phyloP scores from a whole-genome alignment of 2,888 invertebrate species.

The Lithophane semibrunnea region DNA sequence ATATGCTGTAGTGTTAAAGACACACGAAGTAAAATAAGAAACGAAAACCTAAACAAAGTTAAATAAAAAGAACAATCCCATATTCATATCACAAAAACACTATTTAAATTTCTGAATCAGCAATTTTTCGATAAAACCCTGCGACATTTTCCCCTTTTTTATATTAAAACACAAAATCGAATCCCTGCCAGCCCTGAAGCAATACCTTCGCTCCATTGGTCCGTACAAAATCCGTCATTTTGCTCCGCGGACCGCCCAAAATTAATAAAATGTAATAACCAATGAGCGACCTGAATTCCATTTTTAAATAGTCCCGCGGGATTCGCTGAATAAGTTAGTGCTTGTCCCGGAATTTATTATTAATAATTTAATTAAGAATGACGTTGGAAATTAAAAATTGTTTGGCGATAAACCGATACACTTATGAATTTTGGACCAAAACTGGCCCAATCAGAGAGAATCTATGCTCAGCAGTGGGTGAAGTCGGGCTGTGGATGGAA shows the following conservation, averaged over 20 bases:
- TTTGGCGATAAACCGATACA: background rate
- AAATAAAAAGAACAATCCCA: background rate
- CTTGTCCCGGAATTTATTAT: conserved; percentile 39
- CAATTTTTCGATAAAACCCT: background rate
- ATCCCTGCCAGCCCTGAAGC: conserved; percentile 48
- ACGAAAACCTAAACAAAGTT: background rate
- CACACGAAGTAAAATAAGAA: background rate
- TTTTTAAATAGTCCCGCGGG: conserved; percentile 58
- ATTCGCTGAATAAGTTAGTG: conserved; percentile 56
- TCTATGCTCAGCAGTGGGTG: background rate
- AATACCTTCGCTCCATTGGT: conserved; percentile 51
- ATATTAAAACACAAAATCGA: conserved; percentile 9
- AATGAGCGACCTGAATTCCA: conserved; percentile 54
- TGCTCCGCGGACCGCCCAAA: conserved; percentile 59
- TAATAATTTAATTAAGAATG: conserved; percentile 37
- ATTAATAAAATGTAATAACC: conserved; percentile 70
- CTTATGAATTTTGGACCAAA: background rate
- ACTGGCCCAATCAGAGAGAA: background rate
- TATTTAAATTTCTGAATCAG: background rate
- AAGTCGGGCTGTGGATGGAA: background rate
- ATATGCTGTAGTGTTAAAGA: background rate
- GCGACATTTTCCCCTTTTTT: background rate
- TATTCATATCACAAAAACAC: background rate
- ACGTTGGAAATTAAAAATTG: background rate
- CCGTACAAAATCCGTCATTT: conserved; percentile 65